These are phyloP conservation scores for Cardiocondyla obscurior DNA, from an alignment of 1,140 invertebrate species.

Conservation along the genomic window DNA sequence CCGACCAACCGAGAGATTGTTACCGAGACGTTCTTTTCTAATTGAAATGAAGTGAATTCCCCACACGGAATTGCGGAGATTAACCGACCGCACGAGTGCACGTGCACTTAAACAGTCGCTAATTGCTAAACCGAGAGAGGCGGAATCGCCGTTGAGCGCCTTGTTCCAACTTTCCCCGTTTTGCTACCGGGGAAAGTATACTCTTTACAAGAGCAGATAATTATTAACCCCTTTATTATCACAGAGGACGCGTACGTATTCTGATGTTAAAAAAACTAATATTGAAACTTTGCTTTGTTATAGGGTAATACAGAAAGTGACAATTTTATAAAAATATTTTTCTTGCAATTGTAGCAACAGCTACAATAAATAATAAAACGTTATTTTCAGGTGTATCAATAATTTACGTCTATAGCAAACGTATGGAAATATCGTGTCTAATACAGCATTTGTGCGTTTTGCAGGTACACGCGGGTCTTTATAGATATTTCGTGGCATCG, in stretches of 20 bases:
- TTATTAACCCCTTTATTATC: constrained; percentile 5
- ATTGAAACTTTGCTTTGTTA: background rate
- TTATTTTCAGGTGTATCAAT: background rate
- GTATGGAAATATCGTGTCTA: background rate
- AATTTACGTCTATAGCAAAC: background rate
- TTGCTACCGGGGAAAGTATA: background rate
- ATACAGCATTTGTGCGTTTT: too few species aligned
- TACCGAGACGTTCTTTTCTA: constrained; percentile 74
- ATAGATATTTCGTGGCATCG: background rate
- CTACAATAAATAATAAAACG: background rate
- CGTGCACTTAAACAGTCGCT: constrained; percentile 80
- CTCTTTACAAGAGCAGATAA: constrained; percentile 15
- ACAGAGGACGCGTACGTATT: background rate
- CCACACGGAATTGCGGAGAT: constrained; percentile 75
- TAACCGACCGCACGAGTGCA: constrained; percentile 77
- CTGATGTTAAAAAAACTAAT: background rate
- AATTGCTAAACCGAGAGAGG: constrained; percentile 74
- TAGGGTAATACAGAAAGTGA: background rate
- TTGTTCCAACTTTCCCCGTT: constrained; percentile 4
- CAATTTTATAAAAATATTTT: background rate
- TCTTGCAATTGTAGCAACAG: too few species aligned
- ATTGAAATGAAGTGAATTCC: constrained; percentile 74
- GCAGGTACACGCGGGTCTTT: too few species aligned
- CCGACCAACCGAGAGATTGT: constrained; percentile 58
- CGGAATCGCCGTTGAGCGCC: background rate